Percentiles rank a stretch among this genome's conserved stretches.
These are phyloP conservation scores for Peucedramus taeniatus DNA, from an alignment of 2,113 vertebrate genomes.

Conservation along the genomic window DNA sequence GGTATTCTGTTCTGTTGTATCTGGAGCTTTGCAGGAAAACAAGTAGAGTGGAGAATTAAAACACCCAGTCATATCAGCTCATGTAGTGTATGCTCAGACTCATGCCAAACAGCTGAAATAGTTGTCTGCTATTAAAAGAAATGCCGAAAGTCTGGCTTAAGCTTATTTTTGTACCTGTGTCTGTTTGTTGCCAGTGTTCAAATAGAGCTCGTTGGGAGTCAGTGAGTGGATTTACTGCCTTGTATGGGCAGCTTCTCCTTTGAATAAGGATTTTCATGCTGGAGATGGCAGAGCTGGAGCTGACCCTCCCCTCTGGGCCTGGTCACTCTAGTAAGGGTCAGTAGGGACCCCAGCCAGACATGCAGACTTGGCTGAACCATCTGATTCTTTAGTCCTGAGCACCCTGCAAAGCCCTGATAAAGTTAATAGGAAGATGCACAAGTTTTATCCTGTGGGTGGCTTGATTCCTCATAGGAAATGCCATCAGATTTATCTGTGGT, in stretches of 20 bases:
- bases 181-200: not conserved
- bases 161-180: not conserved
- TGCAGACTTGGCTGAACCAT: not conserved
- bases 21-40: not conserved
- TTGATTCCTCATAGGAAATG: not conserved
- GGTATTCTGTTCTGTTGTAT: not conserved
- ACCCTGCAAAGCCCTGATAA: accelerated
- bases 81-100: not conserved
- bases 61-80: not conserved
- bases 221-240: not conserved
- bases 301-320: not conserved
- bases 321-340: not conserved
- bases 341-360: not conserved
- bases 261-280: not conserved
- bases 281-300: not conserved
- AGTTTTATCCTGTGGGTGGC: not conserved
- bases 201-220: accelerated
- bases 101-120: not conserved
- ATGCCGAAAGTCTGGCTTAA: not conserved
- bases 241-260: not conserved
- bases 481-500: not conserved
- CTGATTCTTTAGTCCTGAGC: not conserved
- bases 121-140: not conserved
- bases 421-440: not conserved
- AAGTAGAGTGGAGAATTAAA: not conserved